phyloP scores from a whole-genome alignment of 2,888 invertebrate species.

The Dynastes grantii region DNA sequence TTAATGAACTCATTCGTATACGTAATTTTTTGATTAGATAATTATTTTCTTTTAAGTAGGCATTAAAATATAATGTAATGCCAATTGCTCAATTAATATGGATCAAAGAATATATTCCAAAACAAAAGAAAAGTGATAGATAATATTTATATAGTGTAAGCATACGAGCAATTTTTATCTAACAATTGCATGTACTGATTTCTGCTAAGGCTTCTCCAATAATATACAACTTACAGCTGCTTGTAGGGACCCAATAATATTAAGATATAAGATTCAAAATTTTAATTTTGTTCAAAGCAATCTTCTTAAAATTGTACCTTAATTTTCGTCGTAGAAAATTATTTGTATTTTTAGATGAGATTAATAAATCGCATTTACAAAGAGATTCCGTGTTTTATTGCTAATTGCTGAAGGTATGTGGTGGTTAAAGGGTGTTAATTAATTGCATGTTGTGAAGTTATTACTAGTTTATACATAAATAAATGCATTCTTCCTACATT shows the following conservation, averaged over 20 bases:
- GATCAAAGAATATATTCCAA: not conserved
- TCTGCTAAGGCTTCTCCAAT: not conserved
- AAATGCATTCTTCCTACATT: no score
- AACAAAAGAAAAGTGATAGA: not conserved
- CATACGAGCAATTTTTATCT: not conserved
- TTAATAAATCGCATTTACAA: conserved; percentile 22
- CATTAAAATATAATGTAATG: not conserved
- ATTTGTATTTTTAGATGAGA: conserved; percentile 24
- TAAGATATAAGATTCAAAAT: not conserved
- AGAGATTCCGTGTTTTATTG: conserved; percentile 22
- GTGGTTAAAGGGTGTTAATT: not conserved
- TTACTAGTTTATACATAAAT: not conserved
- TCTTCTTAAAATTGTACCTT: not conserved
- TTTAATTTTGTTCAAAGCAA: conserved; percentile 5
- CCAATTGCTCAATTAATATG: not conserved
- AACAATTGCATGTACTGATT: not conserved
- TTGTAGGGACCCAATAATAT: conserved; percentile 17
- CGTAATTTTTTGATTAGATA: not conserved
- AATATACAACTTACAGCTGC: conserved; percentile 3
- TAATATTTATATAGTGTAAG: not conserved
- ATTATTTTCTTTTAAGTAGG: not conserved
- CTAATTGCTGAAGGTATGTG: not conserved
- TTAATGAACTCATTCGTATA: not conserved
- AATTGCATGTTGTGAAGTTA: conserved; percentile 29
- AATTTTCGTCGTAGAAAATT: conserved; percentile 5